A percentile compares a stretch with the other conserved stretches of the same genome.
Conservation (phyloP, 2,888 invertebrate species). For the Melanostoma mellinum region DNA sequence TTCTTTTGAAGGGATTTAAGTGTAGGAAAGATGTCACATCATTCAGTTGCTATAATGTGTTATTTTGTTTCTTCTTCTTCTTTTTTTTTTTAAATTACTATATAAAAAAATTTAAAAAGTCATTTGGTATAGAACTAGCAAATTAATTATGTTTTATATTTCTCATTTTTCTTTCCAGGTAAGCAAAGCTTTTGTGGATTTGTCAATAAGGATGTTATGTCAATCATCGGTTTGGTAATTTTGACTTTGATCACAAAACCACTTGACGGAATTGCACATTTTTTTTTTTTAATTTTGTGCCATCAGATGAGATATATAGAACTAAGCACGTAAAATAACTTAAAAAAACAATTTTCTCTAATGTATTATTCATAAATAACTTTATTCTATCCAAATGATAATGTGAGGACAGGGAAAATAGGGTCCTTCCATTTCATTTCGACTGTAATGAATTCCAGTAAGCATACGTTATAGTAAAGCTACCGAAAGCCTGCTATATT, state of each 20-base stretch:
- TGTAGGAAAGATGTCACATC: constrained; percentile 26
- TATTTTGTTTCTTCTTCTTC: constrained; percentile 1
- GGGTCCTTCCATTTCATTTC: too few relatives aligned
- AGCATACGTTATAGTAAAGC: too few relatives aligned
- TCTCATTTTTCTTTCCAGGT: constrained; percentile 59
- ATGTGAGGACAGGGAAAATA: too few relatives aligned
- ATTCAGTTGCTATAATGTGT: background rate
- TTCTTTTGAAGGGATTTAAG: constrained; percentile 46
- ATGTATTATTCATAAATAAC: too few relatives aligned
- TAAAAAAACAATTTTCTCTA: too few relatives aligned
- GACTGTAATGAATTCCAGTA: too few relatives aligned
- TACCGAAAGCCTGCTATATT: too few relatives aligned
- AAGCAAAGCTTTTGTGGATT: constrained; percentile 39
- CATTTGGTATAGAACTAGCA: constrained; percentile 32
- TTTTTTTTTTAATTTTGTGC: background rate
- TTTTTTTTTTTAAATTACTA: constrained; percentile 41
- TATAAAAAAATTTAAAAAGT: constrained; percentile 29
- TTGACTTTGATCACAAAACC: constrained; percentile 8
- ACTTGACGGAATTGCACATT: constrained; percentile 10
- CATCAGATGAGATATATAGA: background rate
- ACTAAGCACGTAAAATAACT: background rate
- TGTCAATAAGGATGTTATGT: constrained; percentile 30
- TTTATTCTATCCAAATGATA: too few relatives aligned
- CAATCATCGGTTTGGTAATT: constrained; percentile 20
- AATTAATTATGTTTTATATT: constrained; percentile 51